Conservation (phyloP, 2,888 invertebrate species). For the Parascotia fuliginaria region DNA sequence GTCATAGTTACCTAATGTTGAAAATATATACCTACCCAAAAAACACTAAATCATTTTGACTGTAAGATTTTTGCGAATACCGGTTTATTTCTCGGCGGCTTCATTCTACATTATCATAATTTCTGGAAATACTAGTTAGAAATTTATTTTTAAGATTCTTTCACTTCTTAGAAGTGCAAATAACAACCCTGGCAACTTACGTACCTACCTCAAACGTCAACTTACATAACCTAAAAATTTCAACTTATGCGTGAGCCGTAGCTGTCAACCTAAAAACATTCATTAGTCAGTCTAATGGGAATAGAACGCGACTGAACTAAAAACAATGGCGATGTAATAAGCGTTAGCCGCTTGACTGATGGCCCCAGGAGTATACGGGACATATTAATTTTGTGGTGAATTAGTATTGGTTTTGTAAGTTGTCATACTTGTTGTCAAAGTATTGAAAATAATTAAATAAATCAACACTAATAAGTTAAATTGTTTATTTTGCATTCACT, state of each 20-base stretch:
- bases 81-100: no score
- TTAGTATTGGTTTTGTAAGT: slow-evolving; percentile 7
- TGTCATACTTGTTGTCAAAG: not conserved
- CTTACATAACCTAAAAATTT: slow-evolving; percentile 24
- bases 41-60: no score
- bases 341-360: slow-evolving; percentile 40
- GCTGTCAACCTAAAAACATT: slow-evolving; percentile 39
- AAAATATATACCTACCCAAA: no score
- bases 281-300: slow-evolving; percentile 59
- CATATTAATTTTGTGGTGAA: slow-evolving; percentile 42
- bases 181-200: no score
- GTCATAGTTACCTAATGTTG: no score
- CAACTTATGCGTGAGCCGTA: slow-evolving; percentile 40
- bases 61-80: no score
- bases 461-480: no score
- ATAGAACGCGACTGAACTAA: slow-evolving; percentile 62
- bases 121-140: no score
- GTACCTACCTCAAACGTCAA: not conserved
- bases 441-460: not conserved
- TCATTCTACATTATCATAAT: no score
- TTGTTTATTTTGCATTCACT: no score
- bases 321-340: slow-evolving; percentile 55
- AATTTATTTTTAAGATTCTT: no score
- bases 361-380: slow-evolving; percentile 40
- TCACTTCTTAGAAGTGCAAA: no score